Conservation (phyloP, 2,797 vertebrate genomes). For the Amblyraja radiata region DNA sequence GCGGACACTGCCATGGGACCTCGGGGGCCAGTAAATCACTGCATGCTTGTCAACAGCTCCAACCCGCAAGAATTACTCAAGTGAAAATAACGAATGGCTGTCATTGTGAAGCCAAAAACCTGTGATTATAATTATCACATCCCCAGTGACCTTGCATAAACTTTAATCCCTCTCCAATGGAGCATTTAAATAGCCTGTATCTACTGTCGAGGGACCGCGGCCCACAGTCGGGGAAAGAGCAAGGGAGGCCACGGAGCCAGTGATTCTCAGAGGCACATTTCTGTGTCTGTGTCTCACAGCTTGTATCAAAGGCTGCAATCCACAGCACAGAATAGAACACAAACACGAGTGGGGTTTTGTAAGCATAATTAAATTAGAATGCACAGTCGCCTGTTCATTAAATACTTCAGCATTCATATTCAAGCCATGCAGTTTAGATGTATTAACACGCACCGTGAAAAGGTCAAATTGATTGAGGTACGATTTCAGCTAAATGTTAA, state of each 20-base stretch:
- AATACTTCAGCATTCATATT: slow-evolving; percentile 34
- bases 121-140: slow-evolving; percentile 99
- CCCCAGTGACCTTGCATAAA: slow-evolving; percentile 99
- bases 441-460: neutral
- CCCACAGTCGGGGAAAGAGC: slow-evolving; percentile 51
- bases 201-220: slow-evolving; percentile 60
- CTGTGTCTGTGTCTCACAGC: slow-evolving; percentile 47
- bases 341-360: neutral
- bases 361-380: slow-evolving; percentile 34
- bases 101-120: slow-evolving; percentile 99
- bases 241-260: slow-evolving; percentile 56
- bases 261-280: slow-evolving; percentile 59
- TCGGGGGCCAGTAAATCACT: slow-evolving; percentile 91
- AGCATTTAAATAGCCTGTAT: slow-evolving; percentile 99
- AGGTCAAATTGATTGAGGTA: slow-evolving; percentile 25
- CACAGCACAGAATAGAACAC: neutral
- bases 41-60: slow-evolving; percentile 92
- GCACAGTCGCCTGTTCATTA: slow-evolving; percentile 4
- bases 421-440: slow-evolving; percentile 4
- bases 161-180: slow-evolving; percentile 99
- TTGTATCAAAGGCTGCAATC: slow-evolving; percentile 42
- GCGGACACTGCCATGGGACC: slow-evolving; percentile 55
- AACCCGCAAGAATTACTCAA: slow-evolving; percentile 86
- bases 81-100: slow-evolving; percentile 99
- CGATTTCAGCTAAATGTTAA: slow-evolving; percentile 8